These are phyloP conservation scores for Diabrotica virgifera DNA, from an alignment of 1,140 invertebrate species.

Conservation along the genomic window DNA sequence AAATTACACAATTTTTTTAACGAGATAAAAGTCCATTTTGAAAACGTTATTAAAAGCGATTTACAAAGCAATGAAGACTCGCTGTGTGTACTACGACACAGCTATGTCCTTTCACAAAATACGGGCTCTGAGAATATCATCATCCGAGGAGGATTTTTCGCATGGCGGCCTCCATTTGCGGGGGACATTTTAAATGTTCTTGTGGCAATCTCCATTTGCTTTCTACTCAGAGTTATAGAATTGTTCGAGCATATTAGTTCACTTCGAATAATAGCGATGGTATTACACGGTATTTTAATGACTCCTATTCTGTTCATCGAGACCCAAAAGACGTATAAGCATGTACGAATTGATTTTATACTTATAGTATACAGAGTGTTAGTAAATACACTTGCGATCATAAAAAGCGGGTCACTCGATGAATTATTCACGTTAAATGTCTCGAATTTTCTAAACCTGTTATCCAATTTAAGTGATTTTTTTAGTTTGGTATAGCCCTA, in stretches of 20 bases:
- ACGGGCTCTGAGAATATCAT: conserved; percentile 22
- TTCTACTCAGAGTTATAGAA: neutral
- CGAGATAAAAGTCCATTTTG: conserved; percentile 29
- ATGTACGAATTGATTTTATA: no score
- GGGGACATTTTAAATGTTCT: neutral
- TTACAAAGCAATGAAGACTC: conserved; percentile 25
- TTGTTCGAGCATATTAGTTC: neutral
- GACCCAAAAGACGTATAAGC: no score
- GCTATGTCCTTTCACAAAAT: conserved; percentile 28
- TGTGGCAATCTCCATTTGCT: neutral
- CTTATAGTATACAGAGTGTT: no score
- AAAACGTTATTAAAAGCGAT: conserved; percentile 28
- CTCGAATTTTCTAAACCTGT: no score
- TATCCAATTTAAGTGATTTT: no score
- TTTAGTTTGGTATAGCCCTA: no score
- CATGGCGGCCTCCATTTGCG: conserved; percentile 20
- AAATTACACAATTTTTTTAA: conserved; percentile 30
- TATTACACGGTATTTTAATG: no score
- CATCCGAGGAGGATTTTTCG: conserved; percentile 19
- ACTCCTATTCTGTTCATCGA: no score
- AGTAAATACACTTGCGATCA: no score
- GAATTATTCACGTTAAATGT: no score
- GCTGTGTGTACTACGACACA: neutral
- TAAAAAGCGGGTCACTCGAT: no score
- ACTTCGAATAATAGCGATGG: no score